Evolutionary conservation across 2,888 invertebrate genomes (phyloP), one percentile per base, ranked within the genome.

Genomic region (Polymixis lichenea): DNA sequence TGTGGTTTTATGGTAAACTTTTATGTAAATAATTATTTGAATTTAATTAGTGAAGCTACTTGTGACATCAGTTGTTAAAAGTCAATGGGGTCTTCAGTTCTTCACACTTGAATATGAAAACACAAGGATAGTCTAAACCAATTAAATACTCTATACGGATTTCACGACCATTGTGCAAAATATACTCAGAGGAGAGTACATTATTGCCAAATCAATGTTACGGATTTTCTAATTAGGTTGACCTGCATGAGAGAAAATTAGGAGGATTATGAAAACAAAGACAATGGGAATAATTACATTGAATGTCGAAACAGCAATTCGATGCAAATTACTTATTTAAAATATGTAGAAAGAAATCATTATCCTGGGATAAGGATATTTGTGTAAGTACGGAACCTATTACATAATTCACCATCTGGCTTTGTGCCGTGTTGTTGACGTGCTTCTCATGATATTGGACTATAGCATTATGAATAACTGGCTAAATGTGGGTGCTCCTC

Each of bases 1-100:
- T 19, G 19, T 46, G 1, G 46, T 55, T 6, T 0, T 9, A 55
- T 28, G 17, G 2, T 5, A 9, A 9, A 53, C 28, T 8, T 11
- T 25, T 46, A 61, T 53, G 13, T 2, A 11, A 43, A 74, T 75
- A 6, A 38, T 49, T 32, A 74, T 49, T 74, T 22, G 11, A 49
- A 8, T 19, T 11, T n/a, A 5, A 71, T 19, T 25, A 49, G 15
- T n/a, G 17, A 49, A n/a, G 9, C 9, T n/a, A 28, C 11, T 38
- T 62, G 0, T n/a, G 32, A 32, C n/a, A 32, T 70, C n/a, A 32
- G 5, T 7, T 19, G 7, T 13, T 28, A 28, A 32, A 49, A 28
- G n/a, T n/a, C n/a, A 38, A 62, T 38, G 22, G 7, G 2, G 22
- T 61, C 0, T 22, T 38, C 2, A 46, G 2, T 17, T 32, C 6